phyloP scores from a whole-genome alignment of 2,113 vertebrate genomes.

The Pholis gunnellus region DNA sequence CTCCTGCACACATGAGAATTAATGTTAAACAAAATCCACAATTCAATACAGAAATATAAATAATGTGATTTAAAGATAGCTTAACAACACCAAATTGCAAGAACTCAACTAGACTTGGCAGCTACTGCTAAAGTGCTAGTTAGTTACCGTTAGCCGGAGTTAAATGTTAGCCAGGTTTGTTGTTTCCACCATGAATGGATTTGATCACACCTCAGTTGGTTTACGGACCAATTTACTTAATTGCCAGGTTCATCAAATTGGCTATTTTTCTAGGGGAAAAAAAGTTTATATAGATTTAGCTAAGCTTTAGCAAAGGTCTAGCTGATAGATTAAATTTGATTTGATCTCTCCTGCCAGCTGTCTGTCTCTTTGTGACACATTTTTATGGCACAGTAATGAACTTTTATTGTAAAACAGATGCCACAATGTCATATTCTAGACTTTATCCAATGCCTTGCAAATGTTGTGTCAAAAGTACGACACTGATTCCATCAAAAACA shows the following conservation, averaged over 20 bases:
- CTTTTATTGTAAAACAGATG: neutral
- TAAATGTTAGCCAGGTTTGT: neutral
- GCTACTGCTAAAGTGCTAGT: neutral
- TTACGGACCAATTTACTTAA: neutral
- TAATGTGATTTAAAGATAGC: neutral
- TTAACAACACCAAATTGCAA: neutral
- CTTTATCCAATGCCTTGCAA: neutral
- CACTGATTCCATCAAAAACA: too few species aligned
- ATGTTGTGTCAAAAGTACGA: neutral
- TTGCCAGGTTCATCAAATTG: neutral
- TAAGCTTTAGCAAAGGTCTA: too few species aligned
- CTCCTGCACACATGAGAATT: slow-evolving; percentile 82
- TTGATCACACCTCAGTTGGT: neutral
- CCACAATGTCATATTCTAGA: neutral
- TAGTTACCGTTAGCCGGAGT: neutral
- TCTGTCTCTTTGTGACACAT: neutral
- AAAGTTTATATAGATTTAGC: neutral
- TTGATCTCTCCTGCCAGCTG: neutral
- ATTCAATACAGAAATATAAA: neutral
- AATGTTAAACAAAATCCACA: neutral
- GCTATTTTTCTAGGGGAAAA: neutral
- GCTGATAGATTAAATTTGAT: neutral
- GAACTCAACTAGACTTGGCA: neutral
- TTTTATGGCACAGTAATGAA: neutral
- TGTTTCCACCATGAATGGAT: neutral